These are phyloP conservation scores for Balaeniceps rex DNA, from an alignment of 2,113 vertebrate genomes.

Conservation along the genomic window DNA sequence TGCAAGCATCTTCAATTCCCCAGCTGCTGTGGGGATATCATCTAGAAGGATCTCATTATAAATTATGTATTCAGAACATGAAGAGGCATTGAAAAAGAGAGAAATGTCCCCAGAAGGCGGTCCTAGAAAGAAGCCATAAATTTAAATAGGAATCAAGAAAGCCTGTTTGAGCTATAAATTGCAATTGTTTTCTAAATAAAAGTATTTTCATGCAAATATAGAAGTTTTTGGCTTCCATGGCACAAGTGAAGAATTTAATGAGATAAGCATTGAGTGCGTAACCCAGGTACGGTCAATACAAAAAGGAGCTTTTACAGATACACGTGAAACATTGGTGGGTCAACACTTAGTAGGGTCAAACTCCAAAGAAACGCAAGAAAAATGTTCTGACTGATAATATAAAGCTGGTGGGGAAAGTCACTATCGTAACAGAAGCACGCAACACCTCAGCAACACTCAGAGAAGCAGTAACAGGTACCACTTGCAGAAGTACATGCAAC, in stretches of 20 bases:
- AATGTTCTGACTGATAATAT: fast-evolving
- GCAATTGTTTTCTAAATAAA: neutral
- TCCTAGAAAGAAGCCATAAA: neutral
- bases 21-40: neutral
- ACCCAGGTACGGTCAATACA: neutral
- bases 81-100: neutral
- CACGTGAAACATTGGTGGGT: neutral
- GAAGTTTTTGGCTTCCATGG: neutral
- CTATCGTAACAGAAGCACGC: neutral
- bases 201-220: neutral
- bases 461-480: neutral
- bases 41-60: neutral
- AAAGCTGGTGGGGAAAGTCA: neutral
- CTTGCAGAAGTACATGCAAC: neutral
- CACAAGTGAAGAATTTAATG: neutral
- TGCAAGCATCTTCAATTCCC: neutral
- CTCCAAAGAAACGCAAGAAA: neutral
- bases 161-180: neutral
- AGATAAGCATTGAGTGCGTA: neutral
- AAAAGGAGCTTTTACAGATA: neutral
- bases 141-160: neutral
- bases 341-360: neutral
- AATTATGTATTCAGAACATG: constrained; percentile 22
- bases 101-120: neutral
- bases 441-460: no score